Evolutionary conservation across 2,797 vertebrate genomes (phyloP).

Genomic region (Chelon auratus): DNA sequence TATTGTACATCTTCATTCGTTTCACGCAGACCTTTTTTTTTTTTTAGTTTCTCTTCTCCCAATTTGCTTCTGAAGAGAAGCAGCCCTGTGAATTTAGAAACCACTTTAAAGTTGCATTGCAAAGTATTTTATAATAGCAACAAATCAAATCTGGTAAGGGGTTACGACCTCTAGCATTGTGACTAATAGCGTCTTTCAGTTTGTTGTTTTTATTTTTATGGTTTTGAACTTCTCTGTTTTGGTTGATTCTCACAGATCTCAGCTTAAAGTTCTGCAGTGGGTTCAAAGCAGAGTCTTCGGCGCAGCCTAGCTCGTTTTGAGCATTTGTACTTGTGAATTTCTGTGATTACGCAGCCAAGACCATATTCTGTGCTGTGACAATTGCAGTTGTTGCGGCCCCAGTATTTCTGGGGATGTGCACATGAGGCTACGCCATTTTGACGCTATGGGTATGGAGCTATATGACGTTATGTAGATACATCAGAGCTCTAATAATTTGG

Average conservation of each 20-base stretch:
- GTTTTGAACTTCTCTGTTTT: neutral
- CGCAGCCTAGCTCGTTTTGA: too few relatives aligned
- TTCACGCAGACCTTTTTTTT: slow-evolving; percentile 9
- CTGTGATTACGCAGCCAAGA: too few relatives aligned
- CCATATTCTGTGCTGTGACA: too few relatives aligned
- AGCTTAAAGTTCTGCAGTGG: too few relatives aligned
- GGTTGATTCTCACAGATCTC: neutral
- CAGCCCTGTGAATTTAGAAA: neutral
- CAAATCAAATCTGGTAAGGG: neutral
- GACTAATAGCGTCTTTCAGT: neutral
- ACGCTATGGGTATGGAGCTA: too few relatives aligned
- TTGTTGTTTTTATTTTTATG: neutral
- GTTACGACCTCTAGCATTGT: neutral
- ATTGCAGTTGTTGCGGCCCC: too few relatives aligned
- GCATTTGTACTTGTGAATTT: too few relatives aligned
- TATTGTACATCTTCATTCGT: slow-evolving; percentile 17
- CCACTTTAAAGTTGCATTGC: slow-evolving; percentile 1
- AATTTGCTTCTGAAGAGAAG: slow-evolving; percentile 4
- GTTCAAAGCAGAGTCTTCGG: too few relatives aligned
- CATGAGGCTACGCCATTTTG: too few relatives aligned
- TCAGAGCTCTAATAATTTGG: too few relatives aligned
- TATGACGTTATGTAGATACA: too few relatives aligned
- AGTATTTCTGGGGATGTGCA: too few relatives aligned
- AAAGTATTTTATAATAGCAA: neutral
- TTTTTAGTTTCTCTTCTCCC: neutral